Percentiles rank a stretch among this genome's conserved stretches.
Conservation (phyloP, 2,113 vertebrate genomes). For the Gadus chalcogrammus region DNA sequence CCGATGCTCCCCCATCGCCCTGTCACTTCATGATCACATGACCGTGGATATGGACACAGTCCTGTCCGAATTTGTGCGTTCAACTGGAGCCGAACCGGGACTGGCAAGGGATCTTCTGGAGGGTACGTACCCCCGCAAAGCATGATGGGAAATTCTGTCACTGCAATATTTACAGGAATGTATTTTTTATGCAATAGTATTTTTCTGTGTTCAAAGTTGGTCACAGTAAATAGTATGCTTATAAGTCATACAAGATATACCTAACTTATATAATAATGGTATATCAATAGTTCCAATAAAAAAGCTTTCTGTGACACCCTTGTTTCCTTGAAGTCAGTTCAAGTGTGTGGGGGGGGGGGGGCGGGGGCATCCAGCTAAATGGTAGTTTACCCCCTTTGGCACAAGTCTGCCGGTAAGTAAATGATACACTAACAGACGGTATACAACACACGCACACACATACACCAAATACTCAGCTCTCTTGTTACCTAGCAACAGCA, state of each 20-base stretch:
- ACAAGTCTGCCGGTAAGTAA: conserved; percentile 8
- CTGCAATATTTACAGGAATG: neutral
- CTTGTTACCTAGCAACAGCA: conserved; percentile 65
- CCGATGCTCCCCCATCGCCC: conserved; percentile 44
- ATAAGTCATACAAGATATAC: too few relatives aligned
- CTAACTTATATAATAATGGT: too few relatives aligned
- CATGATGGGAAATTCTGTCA: neutral
- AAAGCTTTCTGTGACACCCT: too few relatives aligned
- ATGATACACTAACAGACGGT: conserved; percentile 26
- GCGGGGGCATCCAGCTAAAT: too few relatives aligned
- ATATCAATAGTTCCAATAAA: too few relatives aligned
- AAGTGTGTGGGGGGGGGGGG: too few relatives aligned
- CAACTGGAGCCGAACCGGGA: conserved; percentile 96
- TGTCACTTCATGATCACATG: conserved; percentile 83
- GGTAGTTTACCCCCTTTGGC: too few relatives aligned
- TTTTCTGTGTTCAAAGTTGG: too few relatives aligned
- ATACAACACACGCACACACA: conserved; percentile 16
- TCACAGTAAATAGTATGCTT: too few relatives aligned
- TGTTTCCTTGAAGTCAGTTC: too few relatives aligned
- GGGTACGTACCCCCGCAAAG: conserved; percentile 70
- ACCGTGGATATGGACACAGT: conserved; percentile 95
- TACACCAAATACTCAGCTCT: conserved; percentile 22
- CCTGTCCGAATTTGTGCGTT: conserved; percentile 96
- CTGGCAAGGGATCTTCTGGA: conserved; percentile 92
- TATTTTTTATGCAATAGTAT: too few relatives aligned